A percentile compares a stretch with the other conserved stretches of the same genome.
Conservation (phyloP, 2,113 vertebrate genomes). For the Eublepharis macularius region DNA sequence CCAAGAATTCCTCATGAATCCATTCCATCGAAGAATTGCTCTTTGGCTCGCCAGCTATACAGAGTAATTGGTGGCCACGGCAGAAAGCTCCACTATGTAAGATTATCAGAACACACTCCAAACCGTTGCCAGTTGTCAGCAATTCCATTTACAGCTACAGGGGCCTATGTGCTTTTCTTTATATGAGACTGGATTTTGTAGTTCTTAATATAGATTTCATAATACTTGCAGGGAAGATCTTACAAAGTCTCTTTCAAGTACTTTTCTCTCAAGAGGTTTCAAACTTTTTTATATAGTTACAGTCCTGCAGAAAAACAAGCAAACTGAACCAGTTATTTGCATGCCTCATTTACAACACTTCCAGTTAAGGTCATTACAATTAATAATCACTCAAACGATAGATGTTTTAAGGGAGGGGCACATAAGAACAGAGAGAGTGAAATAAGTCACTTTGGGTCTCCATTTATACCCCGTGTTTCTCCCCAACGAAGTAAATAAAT, state of each 20-base stretch:
- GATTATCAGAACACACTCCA: background rate
- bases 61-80: background rate
- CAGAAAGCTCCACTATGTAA: background rate
- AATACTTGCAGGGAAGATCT: background rate
- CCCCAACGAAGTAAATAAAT: no score
- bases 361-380: background rate
- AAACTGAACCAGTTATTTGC: background rate
- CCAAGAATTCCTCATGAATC: background rate
- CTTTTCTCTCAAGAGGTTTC: background rate
- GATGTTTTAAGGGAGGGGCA: no score
- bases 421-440: no score
- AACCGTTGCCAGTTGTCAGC: background rate
- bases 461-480: no score
- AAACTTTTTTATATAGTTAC: background rate
- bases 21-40: background rate
- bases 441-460: no score
- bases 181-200: background rate
- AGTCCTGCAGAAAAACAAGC: background rate
- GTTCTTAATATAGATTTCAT: background rate
- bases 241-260: conserved; percentile 10
- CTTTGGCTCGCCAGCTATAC: background rate
- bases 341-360: background rate
- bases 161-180: background rate
- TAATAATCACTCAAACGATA: background rate
- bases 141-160: background rate